Conservation (phyloP, 2,888 invertebrate species). For the Nycteola revayana region DNA sequence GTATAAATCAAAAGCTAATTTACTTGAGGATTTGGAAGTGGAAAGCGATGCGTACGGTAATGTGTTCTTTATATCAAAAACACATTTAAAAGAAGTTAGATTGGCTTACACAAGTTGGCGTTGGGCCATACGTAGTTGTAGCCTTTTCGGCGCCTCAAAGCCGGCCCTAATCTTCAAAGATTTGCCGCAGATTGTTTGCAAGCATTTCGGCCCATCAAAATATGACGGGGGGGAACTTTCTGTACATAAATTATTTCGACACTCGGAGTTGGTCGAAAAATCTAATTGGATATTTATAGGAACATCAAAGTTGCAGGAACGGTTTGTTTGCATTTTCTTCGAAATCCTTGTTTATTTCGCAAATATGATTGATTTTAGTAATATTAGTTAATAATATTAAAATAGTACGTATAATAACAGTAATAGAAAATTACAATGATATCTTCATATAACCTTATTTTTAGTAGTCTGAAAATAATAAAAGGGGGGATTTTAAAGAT, state of each 20-base stretch:
- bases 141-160: constrained; percentile 69
- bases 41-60: constrained; percentile 69
- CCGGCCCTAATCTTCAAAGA: constrained; percentile 73
- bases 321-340: too few species aligned
- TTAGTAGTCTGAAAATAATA: too few species aligned
- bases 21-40: constrained; percentile 63
- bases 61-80: constrained; percentile 81
- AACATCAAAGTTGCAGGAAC: too few species aligned
- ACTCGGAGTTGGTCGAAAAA: constrained; percentile 31
- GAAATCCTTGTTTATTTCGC: too few species aligned
- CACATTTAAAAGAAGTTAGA: constrained; percentile 82
- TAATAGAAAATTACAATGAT: too few species aligned
- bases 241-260: constrained; percentile 62
- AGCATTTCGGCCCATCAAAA: constrained; percentile 72
- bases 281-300: constrained; percentile 41
- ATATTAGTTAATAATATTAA: too few species aligned
- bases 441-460: too few species aligned
- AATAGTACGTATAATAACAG: too few species aligned
- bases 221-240: constrained; percentile 64
- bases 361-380: too few species aligned
- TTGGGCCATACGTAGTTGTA: constrained; percentile 71
- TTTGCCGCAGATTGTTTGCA: constrained; percentile 76
- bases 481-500: constrained; percentile 7
- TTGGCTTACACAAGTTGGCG: constrained; percentile 80
- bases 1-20: constrained; percentile 77